These are phyloP conservation scores for Drymonia ruficornis DNA, from an alignment of 2,888 invertebrate species.

Conservation along the genomic window DNA sequence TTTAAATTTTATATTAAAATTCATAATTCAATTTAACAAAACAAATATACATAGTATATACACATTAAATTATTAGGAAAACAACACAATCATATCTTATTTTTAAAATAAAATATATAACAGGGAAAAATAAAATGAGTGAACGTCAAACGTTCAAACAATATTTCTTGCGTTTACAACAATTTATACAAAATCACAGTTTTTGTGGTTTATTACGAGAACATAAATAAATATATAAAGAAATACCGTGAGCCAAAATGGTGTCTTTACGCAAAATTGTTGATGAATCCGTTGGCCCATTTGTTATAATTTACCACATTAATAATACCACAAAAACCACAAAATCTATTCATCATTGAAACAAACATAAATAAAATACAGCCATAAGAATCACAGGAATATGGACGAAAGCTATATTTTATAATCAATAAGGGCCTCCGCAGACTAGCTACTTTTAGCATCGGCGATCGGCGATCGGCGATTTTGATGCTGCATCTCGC, in stretches of 20 bases:
- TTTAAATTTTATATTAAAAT: constrained; percentile 3
- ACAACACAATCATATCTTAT: constrained; percentile 1
- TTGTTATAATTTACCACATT: no score
- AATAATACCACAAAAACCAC: not conserved
- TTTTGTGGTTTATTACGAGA: not conserved
- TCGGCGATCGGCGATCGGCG: no score
- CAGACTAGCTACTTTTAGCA: no score
- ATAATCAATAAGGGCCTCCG: constrained; percentile 22
- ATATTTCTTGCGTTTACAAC: not conserved
- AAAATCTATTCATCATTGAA: constrained; percentile 11
- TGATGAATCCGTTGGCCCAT: no score
- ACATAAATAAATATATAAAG: not conserved
- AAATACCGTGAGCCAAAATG: no score
- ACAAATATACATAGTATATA: not conserved
- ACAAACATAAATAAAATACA: constrained; percentile 49
- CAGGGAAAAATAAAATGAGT: not conserved
- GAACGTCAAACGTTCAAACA: not conserved
- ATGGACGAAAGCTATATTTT: constrained; percentile 29
- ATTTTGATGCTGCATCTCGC: no score
- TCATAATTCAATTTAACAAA: not conserved
- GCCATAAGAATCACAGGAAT: constrained; percentile 69
- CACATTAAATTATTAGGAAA: not conserved
- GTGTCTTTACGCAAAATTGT: no score
- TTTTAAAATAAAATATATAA: constrained; percentile 10
- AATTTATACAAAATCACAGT: not conserved